Evolutionary conservation across 2,888 invertebrate genomes (phyloP).

Genomic region (Muschampia plurimacula): DNA sequence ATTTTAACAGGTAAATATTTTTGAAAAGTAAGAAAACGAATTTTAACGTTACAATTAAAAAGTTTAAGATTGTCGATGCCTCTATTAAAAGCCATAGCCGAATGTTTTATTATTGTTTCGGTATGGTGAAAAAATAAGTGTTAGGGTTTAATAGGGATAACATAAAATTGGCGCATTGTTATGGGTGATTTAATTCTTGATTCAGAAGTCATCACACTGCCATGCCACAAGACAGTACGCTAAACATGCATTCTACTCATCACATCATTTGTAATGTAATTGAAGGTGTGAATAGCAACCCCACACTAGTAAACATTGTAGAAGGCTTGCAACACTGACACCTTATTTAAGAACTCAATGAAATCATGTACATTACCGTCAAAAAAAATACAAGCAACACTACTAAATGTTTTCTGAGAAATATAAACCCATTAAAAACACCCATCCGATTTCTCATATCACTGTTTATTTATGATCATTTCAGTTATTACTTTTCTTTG

Average conservation of each 20-base stretch:
- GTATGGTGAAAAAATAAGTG: background rate
- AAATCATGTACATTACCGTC: slow-evolving; percentile 53
- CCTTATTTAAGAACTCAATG: slow-evolving; percentile 58
- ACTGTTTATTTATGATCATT: slow-evolving; percentile 49
- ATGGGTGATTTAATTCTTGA: slow-evolving; percentile 54
- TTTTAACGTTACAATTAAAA: no score
- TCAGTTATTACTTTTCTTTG: slow-evolving; percentile 43
- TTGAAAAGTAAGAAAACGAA: background rate
- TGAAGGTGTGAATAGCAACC: slow-evolving; percentile 66
- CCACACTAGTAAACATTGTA: slow-evolving; percentile 68
- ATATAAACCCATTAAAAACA: slow-evolving; percentile 56
- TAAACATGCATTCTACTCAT: slow-evolving; percentile 54
- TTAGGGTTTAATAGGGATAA: slow-evolving; percentile 7
- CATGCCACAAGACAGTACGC: slow-evolving; percentile 57
- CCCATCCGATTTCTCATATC: slow-evolving; percentile 53
- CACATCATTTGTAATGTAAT: slow-evolving; percentile 53
- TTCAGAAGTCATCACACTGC: slow-evolving; percentile 67
- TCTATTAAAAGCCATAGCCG: no score
- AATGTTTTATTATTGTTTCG: no score
- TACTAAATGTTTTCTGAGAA: slow-evolving; percentile 42
- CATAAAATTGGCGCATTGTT: slow-evolving; percentile 41
- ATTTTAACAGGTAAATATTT: background rate
- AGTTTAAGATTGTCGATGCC: no score
- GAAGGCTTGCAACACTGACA: slow-evolving; percentile 79
- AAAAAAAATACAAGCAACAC: slow-evolving; percentile 44